Base-by-base conservation (phyloP, 2,113 vertebrate genomes). In the Ameiurus melas region DNA sequence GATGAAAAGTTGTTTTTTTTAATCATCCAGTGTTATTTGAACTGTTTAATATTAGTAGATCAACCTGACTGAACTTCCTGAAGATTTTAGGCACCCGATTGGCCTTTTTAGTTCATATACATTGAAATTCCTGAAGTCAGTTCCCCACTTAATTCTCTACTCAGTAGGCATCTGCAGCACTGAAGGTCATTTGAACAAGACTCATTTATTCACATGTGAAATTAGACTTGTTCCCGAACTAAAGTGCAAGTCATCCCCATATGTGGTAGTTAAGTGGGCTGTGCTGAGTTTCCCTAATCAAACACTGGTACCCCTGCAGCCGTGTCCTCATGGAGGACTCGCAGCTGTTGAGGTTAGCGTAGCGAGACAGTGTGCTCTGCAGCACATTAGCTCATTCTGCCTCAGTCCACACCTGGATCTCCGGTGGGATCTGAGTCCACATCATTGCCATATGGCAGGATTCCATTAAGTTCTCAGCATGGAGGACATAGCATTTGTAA, bases 341-440 rank as follows among this genome's bases (percentile, higher is more conserved):
- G 36, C 90, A 92, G 88, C 90, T 86, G 92, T 62, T 43, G 39
- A 16, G 60, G 66, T 57, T 55, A 70, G 82, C 12, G 64, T 66
- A 71, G 70, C 0, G 78, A 87, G 78, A 79, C 81, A 27, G 1
- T 85, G 80, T 55, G 68, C 5, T 58, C 55, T 39, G 19, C 70
- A 47, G 80, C 27, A 20, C 75, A 90, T 79, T 88, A 89, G 79
- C 84, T 87, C 68, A 60, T 86, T 89, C 84, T 77, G 64, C 86
- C 58, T 53, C 86, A 81, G 89, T 82, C 64, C 88, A 88, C 90
- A 92, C 87, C 91, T 91, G 91, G 78, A 88, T 89, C 55, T 80
- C 83, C 25, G 68, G 81, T 66, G n/a, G 58, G 78, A 89, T 86
- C 79, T 86, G 84, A 79, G 83, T 86, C 75, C 57, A 78, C 70